phyloP scores from a whole-genome alignment of 1,140 invertebrate genomes.

The Caerostris extrusa region DNA sequence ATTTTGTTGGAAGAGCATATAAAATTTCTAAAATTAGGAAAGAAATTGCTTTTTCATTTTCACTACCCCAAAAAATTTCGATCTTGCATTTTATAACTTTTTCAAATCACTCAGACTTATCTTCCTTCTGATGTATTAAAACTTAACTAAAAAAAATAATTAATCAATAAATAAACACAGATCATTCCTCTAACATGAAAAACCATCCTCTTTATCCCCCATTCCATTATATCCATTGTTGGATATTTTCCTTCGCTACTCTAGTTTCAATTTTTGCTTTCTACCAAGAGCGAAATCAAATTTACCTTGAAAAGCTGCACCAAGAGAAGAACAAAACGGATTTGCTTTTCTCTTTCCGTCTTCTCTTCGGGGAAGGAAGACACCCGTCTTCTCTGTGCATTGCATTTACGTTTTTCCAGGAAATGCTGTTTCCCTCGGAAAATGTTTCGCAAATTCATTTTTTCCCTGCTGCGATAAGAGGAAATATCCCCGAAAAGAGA shows the following conservation, averaged over 20 bases:
- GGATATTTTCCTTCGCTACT: background rate
- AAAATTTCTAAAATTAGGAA: no score
- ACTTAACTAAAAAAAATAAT: no score
- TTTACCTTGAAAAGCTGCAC: background rate
- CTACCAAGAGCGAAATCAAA: background rate
- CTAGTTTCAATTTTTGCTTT: background rate
- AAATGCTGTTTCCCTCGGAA: conserved; percentile 32
- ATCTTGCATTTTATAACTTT: no score
- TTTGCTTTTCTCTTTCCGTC: no score
- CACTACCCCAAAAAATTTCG: no score
- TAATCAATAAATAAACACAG: background rate
- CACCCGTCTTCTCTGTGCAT: conserved; percentile 6
- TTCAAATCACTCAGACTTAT: no score
- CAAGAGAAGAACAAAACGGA: background rate
- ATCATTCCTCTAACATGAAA: background rate
- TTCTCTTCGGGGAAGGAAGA: background rate
- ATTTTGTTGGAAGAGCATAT: no score
- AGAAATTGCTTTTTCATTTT: no score
- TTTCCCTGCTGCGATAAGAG: conserved; percentile 14
- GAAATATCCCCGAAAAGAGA: conserved; percentile 31
- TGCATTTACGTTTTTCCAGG: conserved; percentile 36
- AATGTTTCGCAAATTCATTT: conserved; percentile 31
- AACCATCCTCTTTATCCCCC: background rate
- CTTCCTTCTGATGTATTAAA: no score
- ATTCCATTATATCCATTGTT: background rate